Conservation (phyloP, 2,888 invertebrate genomes). For the Phyllotreta cruciferae region DNA sequence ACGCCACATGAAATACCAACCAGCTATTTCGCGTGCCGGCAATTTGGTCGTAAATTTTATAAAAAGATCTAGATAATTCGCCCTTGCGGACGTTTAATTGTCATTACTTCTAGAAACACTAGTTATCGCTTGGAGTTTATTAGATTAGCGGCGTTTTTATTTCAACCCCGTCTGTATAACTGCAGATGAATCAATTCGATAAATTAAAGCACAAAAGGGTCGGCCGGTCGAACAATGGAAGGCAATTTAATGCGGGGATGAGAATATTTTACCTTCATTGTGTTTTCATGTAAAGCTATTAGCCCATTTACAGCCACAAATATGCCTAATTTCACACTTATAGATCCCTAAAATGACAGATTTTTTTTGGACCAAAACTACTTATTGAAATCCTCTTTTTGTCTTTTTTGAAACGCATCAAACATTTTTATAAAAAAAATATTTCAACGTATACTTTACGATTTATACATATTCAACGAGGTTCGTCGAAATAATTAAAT, state of each 20-base stretch:
- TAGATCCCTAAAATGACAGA: no score
- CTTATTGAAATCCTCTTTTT: neutral
- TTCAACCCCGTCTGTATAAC: neutral
- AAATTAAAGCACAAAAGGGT: neutral
- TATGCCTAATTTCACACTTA: neutral
- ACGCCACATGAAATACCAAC: neutral
- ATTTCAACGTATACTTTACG: no score
- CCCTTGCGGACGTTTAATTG: conserved; percentile 18
- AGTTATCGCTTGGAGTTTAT: conserved; percentile 1
- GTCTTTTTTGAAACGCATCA: no score
- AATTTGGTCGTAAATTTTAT: conserved; percentile 14
- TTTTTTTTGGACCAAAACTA: no score
- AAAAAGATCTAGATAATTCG: conserved; percentile 20
- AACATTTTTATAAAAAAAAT: no score
- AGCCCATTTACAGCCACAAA: neutral
- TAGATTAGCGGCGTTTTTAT: conserved; percentile 4
- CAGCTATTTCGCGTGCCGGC: conserved; percentile 20
- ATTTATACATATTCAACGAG: no score
- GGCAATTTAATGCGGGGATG: neutral
- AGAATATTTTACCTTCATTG: conserved; percentile 10
- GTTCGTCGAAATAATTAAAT: no score
- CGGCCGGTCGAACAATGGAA: neutral
- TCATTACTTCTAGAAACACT: conserved; percentile 19
- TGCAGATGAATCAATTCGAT: conserved; percentile 9
- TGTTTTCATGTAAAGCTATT: conserved; percentile 4